phyloP scores from a whole-genome alignment of 2,797 vertebrate species.

The Artibeus lituratus region DNA sequence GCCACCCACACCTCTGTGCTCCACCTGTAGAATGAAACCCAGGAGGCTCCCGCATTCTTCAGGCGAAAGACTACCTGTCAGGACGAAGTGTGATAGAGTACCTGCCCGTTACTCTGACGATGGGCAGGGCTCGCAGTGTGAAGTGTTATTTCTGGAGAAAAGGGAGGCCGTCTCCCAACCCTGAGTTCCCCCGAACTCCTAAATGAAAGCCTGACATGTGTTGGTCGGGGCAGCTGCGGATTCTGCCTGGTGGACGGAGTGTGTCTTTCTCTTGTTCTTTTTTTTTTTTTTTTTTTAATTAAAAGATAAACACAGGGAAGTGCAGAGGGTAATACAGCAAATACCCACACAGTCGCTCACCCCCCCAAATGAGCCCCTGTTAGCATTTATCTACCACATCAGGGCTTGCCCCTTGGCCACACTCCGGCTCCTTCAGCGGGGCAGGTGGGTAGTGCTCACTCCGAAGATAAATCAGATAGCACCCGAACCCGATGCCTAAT shows the following conservation, averaged over 20 bases:
- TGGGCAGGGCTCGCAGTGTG: not conserved
- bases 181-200: not conserved
- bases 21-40: not conserved
- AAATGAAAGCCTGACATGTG: slow-evolving; percentile 15
- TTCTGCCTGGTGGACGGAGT: not conserved
- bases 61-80: not conserved
- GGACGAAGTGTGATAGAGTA: not conserved
- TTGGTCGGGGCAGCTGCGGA: not conserved
- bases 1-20: not conserved
- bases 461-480: slow-evolving; percentile 51
- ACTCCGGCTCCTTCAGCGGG: not conserved
- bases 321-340: not conserved
- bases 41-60: not conserved
- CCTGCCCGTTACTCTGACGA: not conserved
- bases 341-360: accelerated
- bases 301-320: slow-evolving; percentile 26
- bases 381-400: not conserved
- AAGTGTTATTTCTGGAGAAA: not conserved
- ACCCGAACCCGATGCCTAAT: slow-evolving; percentile 30
- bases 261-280: not conserved
- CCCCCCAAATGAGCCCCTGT: accelerated
- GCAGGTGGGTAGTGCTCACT: slow-evolving; percentile 15
- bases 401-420: not conserved
- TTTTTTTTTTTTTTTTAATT: not conserved
- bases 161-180: not conserved